Base-by-base conservation (phyloP, 1,140 invertebrate genomes). In the Teleopsis dalmanni region DNA sequence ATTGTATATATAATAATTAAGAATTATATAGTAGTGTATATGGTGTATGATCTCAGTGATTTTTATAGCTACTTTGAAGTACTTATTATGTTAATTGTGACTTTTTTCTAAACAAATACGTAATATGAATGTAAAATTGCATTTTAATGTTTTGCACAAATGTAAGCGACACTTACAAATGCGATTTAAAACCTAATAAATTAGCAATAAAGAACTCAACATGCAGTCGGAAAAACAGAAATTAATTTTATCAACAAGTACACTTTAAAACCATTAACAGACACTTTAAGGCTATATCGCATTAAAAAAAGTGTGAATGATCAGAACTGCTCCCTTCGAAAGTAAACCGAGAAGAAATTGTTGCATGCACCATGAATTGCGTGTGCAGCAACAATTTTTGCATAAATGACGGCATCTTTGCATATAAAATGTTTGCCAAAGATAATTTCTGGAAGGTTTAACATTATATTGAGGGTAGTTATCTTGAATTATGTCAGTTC, bases 401-500 rank as follows among this genome's bases (percentile, higher is more conserved):
- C 34, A 8, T 35, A 16, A n/a, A n/a, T n/a, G n/a, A n/a, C n/a
- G n/a, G n/a, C n/a, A n/a, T n/a, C n/a, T n/a, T n/a, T n/a, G n/a
- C n/a, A n/a, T n/a, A n/a, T n/a, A n/a, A n/a, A n/a, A 11, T 38
- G 22, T 38, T 13, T 38, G 18, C 1, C 19, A 14, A 35, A 35
- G 34, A 35, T 35, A 22, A 22, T 38, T 38, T 35, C 2, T 19
- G 27, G 34, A 35, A 35, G 10, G 16, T n/a, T n/a, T 9, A 11
- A 11, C 19, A 19, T 8, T 7, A 19, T 18, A 23, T 38, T 4
- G 14, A 38, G 37, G 37, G 37, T 38, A 14, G 55, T 52, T 64
- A 63, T 63, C 61, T 56, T 64, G 61, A 64, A 63, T 63, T 61
- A 63, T 63, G 61, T 61, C 61, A 61, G 57, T 61, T 64, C 57